Conservation (phyloP, 2,888 invertebrate genomes). For the Drosophila helvetica region DNA sequence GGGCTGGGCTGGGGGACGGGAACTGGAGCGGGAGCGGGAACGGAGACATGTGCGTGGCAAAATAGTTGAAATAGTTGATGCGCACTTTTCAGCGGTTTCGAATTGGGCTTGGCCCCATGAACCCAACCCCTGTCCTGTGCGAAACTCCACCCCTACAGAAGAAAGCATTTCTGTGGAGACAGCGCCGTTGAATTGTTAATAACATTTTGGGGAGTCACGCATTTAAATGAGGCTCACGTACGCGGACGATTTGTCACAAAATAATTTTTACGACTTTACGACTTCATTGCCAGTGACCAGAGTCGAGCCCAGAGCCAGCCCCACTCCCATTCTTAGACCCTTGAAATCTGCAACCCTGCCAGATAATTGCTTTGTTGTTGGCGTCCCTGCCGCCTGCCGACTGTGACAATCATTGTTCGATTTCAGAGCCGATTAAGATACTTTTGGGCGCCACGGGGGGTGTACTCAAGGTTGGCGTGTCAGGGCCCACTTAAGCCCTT, state of each 20-base stretch:
- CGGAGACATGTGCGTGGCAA: constrained; percentile 71
- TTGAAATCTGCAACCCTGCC: constrained; percentile 24
- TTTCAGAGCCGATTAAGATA: constrained; percentile 53
- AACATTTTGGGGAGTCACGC: constrained; percentile 70
- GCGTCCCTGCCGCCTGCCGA: constrained; percentile 53
- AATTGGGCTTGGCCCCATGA: constrained; percentile 69
- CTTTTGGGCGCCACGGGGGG: constrained; percentile 43
- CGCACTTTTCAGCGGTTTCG: constrained; percentile 74
- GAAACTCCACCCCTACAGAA: not conserved
- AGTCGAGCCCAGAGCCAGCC: constrained; percentile 12
- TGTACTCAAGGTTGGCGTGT: constrained; percentile 41
- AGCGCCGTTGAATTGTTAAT: constrained; percentile 73
- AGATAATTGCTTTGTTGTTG: constrained; percentile 52
- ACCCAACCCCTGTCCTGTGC: constrained; percentile 8
- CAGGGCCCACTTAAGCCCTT: constrained; percentile 34
- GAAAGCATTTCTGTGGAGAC: constrained; percentile 34
- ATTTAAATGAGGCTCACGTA: constrained; percentile 83
- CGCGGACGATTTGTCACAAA: constrained; percentile 84
- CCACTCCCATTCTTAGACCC: constrained; percentile 3
- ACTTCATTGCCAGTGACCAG: constrained; percentile 71
- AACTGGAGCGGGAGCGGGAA: too few species aligned
- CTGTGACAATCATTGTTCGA: constrained; percentile 62
- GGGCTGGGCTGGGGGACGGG: not conserved
- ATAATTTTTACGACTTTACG: constrained; percentile 84
- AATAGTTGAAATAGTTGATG: constrained; percentile 79